phyloP scores from a whole-genome alignment of 2,113 vertebrate genomes.

The Vidua chalybeata region DNA sequence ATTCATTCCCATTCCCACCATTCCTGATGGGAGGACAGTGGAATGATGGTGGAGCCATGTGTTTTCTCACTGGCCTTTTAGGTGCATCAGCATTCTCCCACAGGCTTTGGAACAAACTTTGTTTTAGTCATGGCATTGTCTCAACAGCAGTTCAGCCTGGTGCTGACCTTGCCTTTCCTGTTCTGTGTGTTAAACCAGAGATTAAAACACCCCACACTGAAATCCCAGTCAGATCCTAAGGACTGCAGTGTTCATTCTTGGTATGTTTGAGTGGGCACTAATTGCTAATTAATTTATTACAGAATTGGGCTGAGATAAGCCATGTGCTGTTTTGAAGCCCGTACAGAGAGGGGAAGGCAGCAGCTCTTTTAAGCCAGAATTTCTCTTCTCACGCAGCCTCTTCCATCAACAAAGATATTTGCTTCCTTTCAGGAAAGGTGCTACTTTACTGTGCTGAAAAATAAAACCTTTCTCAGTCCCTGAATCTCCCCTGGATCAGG shows the following conservation, averaged over 20 bases:
- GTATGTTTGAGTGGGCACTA: not conserved
- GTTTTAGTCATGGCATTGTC: conserved; percentile 1
- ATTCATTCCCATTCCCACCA: not conserved
- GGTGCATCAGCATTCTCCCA: not conserved
- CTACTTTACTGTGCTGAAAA: not conserved
- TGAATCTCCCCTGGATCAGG: not conserved
- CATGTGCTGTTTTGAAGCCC: not conserved
- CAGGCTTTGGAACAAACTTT: not conserved
- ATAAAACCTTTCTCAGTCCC: conserved; percentile 8
- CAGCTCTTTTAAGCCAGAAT: not conserved
- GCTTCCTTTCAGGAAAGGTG: conserved; percentile 53
- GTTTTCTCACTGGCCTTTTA: not conserved
- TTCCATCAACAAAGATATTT: conserved; percentile 33
- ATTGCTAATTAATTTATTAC: not conserved
- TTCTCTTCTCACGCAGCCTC: not conserved
- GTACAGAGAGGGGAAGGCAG: not conserved
- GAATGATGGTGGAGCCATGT: not conserved
- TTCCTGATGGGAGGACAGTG: not conserved
- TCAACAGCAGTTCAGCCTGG: not conserved
- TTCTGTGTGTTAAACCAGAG: not conserved
- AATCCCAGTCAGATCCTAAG: not conserved
- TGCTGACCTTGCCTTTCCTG: conserved; percentile 56
- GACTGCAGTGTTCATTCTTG: not conserved
- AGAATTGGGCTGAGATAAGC: not conserved
- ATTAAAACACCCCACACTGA: rapidly evolving